phyloP scores from a whole-genome alignment of 2,797 vertebrate genomes.

The Mormyrus proboscirostris region DNA sequence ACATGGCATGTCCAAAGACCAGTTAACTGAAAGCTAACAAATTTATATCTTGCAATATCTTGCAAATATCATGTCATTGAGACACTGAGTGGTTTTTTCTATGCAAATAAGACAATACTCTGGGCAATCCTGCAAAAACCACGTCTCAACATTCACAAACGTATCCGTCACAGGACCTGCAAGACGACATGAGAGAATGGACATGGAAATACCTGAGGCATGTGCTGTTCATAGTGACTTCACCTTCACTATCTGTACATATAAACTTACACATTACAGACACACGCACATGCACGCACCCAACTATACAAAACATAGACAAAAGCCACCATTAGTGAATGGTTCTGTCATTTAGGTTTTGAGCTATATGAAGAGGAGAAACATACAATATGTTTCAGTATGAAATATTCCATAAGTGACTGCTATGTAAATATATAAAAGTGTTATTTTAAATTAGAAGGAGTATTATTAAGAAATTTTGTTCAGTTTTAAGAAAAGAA shows the following conservation, averaged over 20 bases:
- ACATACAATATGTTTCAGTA: conserved; percentile 65
- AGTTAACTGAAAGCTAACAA: conserved; percentile 53
- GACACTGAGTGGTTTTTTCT: conserved; percentile 16
- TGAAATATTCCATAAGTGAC: conserved; percentile 67
- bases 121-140: background rate
- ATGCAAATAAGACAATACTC: background rate
- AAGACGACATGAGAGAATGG: background rate
- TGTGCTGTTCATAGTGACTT: background rate
- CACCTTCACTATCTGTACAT: background rate
- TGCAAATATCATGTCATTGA: conserved; percentile 50
- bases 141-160: background rate
- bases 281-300: background rate
- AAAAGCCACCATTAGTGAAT: background rate
- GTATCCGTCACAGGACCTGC: background rate
- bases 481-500: conserved; percentile 45
- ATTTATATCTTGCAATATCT: conserved; percentile 50
- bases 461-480: background rate
- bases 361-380: conserved; percentile 51
- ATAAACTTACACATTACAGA: background rate
- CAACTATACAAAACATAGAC: background rate
- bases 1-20: conserved; percentile 54
- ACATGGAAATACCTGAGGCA: background rate
- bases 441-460: conserved; percentile 60
- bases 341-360: conserved; percentile 8
- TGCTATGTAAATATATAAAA: conserved; percentile 63